Evolutionary conservation across 2,113 vertebrate species (phyloP).

Genomic region (Australoheros scitulus): DNA sequence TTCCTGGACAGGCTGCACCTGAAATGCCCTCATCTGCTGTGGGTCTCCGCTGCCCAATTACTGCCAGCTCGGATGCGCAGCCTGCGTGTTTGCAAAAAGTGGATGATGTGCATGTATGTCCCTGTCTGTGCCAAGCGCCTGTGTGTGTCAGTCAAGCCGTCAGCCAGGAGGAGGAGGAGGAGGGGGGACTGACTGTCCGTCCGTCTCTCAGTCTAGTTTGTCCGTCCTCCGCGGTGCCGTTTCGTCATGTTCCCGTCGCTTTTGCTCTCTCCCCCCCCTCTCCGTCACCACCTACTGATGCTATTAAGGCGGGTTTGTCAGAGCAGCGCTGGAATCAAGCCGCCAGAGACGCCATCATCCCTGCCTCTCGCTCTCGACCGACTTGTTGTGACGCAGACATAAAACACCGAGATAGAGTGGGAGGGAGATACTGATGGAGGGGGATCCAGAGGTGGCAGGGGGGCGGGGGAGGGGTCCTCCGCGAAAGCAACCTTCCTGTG

Average conservation of each 20-base stretch:
- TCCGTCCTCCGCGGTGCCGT: slow-evolving; percentile 74
- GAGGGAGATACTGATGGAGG: slow-evolving; percentile 63
- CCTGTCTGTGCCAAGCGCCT: slow-evolving; percentile 60
- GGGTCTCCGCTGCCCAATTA: slow-evolving; percentile 72
- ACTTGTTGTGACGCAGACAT: slow-evolving; percentile 88
- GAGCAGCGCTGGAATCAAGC: slow-evolving; percentile 76
- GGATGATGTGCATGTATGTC: slow-evolving; percentile 69
- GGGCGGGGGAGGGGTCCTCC: slow-evolving; percentile 10
- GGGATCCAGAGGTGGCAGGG: slow-evolving; percentile 42
- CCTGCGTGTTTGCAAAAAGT: slow-evolving; percentile 71
- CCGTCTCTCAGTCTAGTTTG: slow-evolving; percentile 72
- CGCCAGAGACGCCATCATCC: slow-evolving; percentile 85
- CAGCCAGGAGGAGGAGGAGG: slow-evolving; percentile 52
- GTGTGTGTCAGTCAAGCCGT: slow-evolving; percentile 81
- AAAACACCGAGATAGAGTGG: slow-evolving; percentile 80
- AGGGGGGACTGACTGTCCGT: slow-evolving; percentile 64
- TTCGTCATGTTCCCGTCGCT: slow-evolving; percentile 78
- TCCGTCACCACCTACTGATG: slow-evolving; percentile 62
- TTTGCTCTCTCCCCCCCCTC: slow-evolving; percentile 29
- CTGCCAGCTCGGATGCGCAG: slow-evolving; percentile 71
- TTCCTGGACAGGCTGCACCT: slow-evolving; percentile 74
- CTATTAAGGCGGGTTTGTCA: slow-evolving; percentile 73
- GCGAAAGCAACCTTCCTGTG: slow-evolving; percentile 36
- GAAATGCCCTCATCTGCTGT: slow-evolving; percentile 70
- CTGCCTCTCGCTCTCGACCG: slow-evolving; percentile 74